These are phyloP conservation scores for Notechis scutatus DNA, from an alignment of 2,113 vertebrate species.

Conservation along the genomic window DNA sequence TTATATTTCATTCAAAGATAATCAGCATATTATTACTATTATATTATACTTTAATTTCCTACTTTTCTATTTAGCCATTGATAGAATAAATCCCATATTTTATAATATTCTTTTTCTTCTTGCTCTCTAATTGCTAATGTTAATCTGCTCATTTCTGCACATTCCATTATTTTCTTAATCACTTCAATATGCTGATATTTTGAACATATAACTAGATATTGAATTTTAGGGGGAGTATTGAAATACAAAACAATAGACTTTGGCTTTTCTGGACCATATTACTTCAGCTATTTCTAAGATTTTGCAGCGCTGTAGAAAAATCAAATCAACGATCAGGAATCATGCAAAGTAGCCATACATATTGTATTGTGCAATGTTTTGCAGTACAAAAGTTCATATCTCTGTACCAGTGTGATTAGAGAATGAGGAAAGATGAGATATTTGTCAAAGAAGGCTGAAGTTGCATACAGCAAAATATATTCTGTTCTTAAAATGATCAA, in stretches of 20 bases:
- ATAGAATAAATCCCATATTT: no score
- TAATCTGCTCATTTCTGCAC: no score
- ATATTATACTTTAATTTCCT: no score
- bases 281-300: not conserved
- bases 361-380: not conserved
- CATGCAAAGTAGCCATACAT: not conserved
- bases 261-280: not conserved
- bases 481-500: conserved; percentile 3
- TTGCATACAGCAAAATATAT: not conserved
- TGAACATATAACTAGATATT: not conserved
- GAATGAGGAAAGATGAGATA: not conserved
- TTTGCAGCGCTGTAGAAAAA: not conserved
- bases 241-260: not conserved
- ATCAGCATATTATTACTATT: no score
- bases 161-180: no score
- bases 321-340: not conserved
- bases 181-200: not conserved
- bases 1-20: no score
- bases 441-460: not conserved
- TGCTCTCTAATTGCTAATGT: no score
- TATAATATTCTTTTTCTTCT: no score
- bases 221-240: not conserved
- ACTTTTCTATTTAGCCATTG: no score
- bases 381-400: not conserved
- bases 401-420: not conserved